Conservation (phyloP, 1,140 invertebrate species). For the Drosophila ambigua region DNA sequence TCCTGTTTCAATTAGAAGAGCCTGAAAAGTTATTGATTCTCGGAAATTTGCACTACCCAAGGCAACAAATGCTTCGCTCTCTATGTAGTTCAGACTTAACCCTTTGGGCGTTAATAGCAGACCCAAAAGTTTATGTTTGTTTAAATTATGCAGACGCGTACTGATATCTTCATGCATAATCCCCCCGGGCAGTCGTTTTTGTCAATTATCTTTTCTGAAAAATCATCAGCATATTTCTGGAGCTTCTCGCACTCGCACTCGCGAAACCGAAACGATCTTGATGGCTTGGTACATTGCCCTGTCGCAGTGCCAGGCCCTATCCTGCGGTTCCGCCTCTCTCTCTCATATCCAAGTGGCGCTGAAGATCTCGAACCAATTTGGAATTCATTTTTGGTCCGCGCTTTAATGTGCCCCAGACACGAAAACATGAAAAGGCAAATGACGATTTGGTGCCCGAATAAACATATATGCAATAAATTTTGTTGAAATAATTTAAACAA, state of each 20-base stretch:
- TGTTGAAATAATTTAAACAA: conserved; percentile 68
- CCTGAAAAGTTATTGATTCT: no score
- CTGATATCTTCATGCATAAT: conserved; percentile 11
- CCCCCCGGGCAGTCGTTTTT: conserved; percentile 51
- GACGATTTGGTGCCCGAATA: conserved; percentile 39
- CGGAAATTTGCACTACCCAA: no score
- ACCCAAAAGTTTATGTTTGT: conserved; percentile 4
- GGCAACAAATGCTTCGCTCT: no score
- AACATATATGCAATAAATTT: conserved; percentile 64
- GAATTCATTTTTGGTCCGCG: conserved; percentile 45
- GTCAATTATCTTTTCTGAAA: conserved; percentile 69
- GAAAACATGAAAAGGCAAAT: conserved; percentile 38
- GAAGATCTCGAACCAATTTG: conserved; percentile 59
- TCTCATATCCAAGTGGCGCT: conserved; percentile 3
- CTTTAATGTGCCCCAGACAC: conserved; percentile 64
- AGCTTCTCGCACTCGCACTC: conserved; percentile 46
- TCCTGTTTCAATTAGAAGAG: no score
- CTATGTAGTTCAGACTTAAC: no score
- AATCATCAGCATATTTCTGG: conserved; percentile 55
- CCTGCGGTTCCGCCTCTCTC: conserved; percentile 8
- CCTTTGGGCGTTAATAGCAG: no score
- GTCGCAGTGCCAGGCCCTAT: conserved; percentile 3
- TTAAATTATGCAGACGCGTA: conserved; percentile 41
- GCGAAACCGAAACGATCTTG: conserved; percentile 67
- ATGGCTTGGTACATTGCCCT: conserved; percentile 28